Evolutionary conservation across 2,113 vertebrate species (phyloP).

Genomic region (Dermatemys mawii): DNA sequence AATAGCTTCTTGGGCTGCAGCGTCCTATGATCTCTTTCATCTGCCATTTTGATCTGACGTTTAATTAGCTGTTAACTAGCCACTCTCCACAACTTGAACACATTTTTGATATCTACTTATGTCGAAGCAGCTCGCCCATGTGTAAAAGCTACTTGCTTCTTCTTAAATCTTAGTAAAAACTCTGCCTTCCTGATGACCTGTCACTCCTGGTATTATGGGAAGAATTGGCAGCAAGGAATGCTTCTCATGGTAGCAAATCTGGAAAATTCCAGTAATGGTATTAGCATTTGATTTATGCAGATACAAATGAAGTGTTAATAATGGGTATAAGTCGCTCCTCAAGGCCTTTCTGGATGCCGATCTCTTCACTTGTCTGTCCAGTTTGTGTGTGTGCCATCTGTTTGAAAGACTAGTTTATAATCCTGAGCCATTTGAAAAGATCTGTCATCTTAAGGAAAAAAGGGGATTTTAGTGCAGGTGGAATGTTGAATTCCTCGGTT

Average conservation of each 20-base stretch:
- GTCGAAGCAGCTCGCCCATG: not conserved
- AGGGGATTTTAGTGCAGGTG: not conserved
- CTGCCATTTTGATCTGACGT: slow-evolving; percentile 35
- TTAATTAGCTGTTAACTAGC: slow-evolving; percentile 35
- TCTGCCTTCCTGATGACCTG: not conserved
- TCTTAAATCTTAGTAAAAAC: not conserved
- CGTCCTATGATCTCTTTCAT: slow-evolving; percentile 6
- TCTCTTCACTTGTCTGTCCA: not conserved
- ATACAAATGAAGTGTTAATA: not conserved
- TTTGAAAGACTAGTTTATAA: not conserved
- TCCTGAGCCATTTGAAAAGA: not conserved
- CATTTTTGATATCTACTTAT: slow-evolving; percentile 21
- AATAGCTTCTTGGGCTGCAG: not conserved
- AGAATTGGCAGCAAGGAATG: not conserved
- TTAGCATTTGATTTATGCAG: not conserved
- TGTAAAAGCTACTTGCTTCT: not conserved
- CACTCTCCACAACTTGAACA: slow-evolving; percentile 8
- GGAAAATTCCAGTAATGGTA: not conserved
- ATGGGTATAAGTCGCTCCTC: not conserved
- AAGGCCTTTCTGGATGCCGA: not conserved
- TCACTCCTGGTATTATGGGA: not conserved
- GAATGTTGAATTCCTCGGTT: not conserved
- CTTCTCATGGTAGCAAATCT: not conserved
- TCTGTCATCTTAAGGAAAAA: not conserved
- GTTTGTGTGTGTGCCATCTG: not conserved